Evolutionary conservation across 1,140 invertebrate species (phyloP), one percentile per base, ranked within the genome.

Genomic region (Anastrepha obliqua): DNA sequence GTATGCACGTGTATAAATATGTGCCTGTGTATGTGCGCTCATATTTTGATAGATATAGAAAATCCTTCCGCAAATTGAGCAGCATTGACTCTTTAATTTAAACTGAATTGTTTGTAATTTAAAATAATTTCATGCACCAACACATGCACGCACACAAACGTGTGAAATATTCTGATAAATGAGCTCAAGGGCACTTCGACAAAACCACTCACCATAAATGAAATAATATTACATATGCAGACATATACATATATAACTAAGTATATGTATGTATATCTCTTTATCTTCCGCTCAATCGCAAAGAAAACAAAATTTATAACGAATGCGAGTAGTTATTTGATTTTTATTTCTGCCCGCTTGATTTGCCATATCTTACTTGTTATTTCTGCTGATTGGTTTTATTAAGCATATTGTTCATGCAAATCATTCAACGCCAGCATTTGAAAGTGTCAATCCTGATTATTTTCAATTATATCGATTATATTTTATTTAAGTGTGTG

Each of bases 381-480:
- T 55, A 55, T 81, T 81, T 81, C 47, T 81, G 74, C n/a, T 81
- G 74, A 81, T 81, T 81, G 74, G 47, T 55, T 81, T 81, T 81
- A 81, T 81, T 81, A 55, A 81, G 74, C 44, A 58, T 20, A 55
- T 81, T 81, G 42, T 58, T 81, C 44, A 55, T 81, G 74, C 20
- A 81, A 81, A 81, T 81, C 44, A 81, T 81, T 81, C 60, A 81
- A 55, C 44, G 20, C 74, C 74, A 81, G 9, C 47, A 58, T 55
- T 81, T 29, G 17, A 81, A 74, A 17, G 44, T 74, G 70, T 81
- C 47, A 81, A 81, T 55, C 44, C 17, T 20, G 74, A 81, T 81
- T 81, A 81, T n/a, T 81, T 55, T 81, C 74, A 81, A 74, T 51
- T 55, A 81, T 20, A 20, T 81, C 17, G 47, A 81, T 55, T 51